Conservation (phyloP, 2,113 vertebrate species). For the Labeo catla region DNA sequence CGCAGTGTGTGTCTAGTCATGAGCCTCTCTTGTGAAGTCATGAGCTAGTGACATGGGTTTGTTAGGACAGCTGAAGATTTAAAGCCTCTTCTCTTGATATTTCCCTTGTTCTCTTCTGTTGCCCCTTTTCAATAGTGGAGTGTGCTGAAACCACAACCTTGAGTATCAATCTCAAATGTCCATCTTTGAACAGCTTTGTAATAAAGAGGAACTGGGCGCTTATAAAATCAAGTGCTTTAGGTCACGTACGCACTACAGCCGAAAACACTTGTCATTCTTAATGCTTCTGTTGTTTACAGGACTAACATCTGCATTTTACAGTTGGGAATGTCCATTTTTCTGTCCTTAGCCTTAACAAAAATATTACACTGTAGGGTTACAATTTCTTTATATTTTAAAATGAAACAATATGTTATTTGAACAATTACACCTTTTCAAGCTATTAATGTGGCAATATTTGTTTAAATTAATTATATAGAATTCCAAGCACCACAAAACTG, state of each 20-base stretch:
- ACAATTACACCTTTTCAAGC: no score
- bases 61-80: neutral
- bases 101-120: neutral
- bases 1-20: neutral
- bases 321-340: no score
- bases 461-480: no score
- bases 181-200: conserved; percentile 64
- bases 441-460: no score
- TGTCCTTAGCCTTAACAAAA: no score
- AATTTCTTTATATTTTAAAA: no score
- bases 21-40: neutral
- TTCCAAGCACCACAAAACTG: no score
- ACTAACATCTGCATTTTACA: no score
- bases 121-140: neutral
- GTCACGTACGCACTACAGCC: neutral
- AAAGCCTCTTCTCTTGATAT: neutral
- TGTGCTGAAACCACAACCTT: neutral
- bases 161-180: conserved; percentile 14
- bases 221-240: conserved; percentile 63
- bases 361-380: no score
- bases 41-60: neutral
- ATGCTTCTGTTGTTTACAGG: neutral
- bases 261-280: neutral
- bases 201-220: conserved; percentile 59
- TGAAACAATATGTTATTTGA: no score